Conservation (phyloP, 2,888 invertebrate genomes). For the Priapulus caudatus region DNA sequence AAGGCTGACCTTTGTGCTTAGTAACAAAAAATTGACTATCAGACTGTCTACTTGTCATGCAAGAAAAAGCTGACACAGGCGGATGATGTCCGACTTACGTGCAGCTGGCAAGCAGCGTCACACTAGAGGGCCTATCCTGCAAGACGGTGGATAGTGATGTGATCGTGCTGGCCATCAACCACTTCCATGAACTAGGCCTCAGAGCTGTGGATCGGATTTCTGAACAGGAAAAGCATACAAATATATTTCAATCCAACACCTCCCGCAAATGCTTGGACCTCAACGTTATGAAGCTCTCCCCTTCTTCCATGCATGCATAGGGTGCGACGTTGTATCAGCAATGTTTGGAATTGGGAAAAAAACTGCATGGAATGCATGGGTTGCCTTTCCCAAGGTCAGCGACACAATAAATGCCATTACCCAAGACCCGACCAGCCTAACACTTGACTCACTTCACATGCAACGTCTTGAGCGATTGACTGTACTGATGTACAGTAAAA, state of each 20-base stretch:
- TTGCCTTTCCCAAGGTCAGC: too few species aligned
- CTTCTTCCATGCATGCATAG: conserved; percentile 14
- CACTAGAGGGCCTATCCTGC: conserved; percentile 10
- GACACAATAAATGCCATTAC: too few species aligned
- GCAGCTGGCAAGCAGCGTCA: conserved; percentile 12
- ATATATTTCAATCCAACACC: neutral
- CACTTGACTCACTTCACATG: too few species aligned
- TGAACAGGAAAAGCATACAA: conserved; percentile 4
- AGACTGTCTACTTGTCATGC: too few species aligned
- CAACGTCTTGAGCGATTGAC: too few species aligned
- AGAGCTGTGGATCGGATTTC: conserved; percentile 5
- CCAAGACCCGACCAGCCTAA: too few species aligned
- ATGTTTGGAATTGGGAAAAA: conserved; percentile 14
- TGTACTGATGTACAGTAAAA: too few species aligned
- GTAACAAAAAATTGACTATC: too few species aligned
- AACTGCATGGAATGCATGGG: conserved; percentile 12
- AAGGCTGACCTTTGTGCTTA: too few species aligned
- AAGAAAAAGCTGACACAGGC: conserved; percentile 16
- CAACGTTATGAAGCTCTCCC: conserved; percentile 2
- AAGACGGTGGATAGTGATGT: conserved; percentile 20
- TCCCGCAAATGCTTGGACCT: conserved; percentile 10
- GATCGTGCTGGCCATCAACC: conserved; percentile 14
- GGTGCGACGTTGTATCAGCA: conserved; percentile 14
- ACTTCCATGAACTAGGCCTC: neutral
- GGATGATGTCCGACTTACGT: conserved; percentile 15